A percentile compares a stretch with the other conserved stretches of the same genome.
phyloP scores from a whole-genome alignment of 1,140 invertebrate genomes.

The Aphelinus certus region DNA sequence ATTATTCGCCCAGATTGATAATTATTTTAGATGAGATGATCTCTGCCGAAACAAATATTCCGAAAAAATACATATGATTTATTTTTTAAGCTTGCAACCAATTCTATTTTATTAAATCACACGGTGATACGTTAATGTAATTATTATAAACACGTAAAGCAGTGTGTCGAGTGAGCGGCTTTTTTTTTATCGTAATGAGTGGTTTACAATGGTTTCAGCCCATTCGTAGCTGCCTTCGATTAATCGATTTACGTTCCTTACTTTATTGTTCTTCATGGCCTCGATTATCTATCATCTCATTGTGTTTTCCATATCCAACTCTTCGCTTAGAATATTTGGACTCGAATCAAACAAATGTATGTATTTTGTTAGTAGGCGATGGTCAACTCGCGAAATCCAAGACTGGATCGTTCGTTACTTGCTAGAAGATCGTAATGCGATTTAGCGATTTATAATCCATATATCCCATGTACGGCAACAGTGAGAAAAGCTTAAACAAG shows the following conservation, averaged over 20 bases:
- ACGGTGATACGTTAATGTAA: constrained; percentile 21
- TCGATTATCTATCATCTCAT: neutral
- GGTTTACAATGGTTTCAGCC: neutral
- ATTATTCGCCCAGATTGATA: too few species aligned
- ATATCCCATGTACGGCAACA: neutral
- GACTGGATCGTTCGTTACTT: neutral
- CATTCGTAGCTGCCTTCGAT: constrained; percentile 30
- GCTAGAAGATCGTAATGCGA: neutral
- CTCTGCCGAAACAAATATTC: too few species aligned
- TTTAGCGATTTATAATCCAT: neutral
- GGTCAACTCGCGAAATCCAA: neutral
- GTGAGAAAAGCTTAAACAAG: constrained; percentile 22
- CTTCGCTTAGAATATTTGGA: neutral
- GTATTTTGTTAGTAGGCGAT: neutral
- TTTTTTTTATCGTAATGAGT: constrained; percentile 4
- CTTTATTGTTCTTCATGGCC: neutral
- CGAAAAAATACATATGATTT: too few species aligned
- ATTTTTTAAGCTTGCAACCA: too few species aligned
- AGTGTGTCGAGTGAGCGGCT: constrained; percentile 17
- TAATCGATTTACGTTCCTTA: neutral
- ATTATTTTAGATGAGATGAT: too few species aligned
- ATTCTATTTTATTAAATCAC: too few species aligned
- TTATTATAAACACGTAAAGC: constrained; percentile 45
- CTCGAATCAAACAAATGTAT: neutral
- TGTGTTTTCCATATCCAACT: neutral